Percentiles rank a stretch among this genome's conserved stretches.
These are phyloP conservation scores for Phodopus roborovskii DNA, from an alignment of 2,113 vertebrate genomes.

Conservation along the genomic window DNA sequence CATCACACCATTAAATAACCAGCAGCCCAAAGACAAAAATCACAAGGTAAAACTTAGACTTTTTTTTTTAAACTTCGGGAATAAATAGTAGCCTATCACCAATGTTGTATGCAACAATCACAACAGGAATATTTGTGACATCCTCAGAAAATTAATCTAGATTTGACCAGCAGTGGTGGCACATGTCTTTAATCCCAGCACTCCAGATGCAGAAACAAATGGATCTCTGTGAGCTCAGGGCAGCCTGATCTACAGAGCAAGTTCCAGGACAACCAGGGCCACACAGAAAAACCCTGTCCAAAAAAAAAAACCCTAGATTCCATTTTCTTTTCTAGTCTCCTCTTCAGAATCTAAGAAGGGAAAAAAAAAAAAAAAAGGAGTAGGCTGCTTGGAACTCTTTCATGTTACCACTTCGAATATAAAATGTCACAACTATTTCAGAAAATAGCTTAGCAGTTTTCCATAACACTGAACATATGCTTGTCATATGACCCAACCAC, in stretches of 20 bases:
- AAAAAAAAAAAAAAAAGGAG: neutral
- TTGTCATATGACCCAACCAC: neutral
- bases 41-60: neutral
- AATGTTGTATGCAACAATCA: neutral
- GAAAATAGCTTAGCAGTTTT: slow-evolving; percentile 5
- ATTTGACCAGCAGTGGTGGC: no score
- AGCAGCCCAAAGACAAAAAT: neutral
- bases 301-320: neutral
- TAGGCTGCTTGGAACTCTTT: neutral
- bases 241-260: no score
- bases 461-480: neutral
- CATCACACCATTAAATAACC: neutral
- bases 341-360: neutral
- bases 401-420: neutral
- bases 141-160: neutral
- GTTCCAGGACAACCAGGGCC: no score
- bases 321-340: neutral
- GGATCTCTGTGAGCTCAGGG: no score
- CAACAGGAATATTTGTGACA: neutral
- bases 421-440: slow-evolving; percentile 40
- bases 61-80: slow-evolving; percentile 4
- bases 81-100: neutral
- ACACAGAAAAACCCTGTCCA: no score
- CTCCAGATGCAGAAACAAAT: no score
- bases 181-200: no score